Evolutionary conservation across 2,888 invertebrate genomes (phyloP), one percentile per base, ranked within the genome.

Genomic region (Achlya flavicornis): DNA sequence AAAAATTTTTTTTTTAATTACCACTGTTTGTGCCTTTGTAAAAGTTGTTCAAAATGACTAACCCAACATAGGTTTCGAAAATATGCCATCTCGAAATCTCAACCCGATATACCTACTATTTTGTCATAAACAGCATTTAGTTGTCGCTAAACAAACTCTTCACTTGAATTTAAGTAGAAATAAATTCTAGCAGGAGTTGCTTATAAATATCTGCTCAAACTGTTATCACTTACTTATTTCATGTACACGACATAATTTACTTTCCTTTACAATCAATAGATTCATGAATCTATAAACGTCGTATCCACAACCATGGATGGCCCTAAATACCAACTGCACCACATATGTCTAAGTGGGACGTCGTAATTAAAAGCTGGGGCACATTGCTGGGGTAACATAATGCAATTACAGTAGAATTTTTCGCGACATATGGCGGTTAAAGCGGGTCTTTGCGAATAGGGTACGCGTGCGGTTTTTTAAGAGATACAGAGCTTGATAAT

Each of bases 381-480:
- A 87, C 85, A 60, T 26, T 77, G 87, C 89, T 90, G 79, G 92
- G 90, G 93, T 88, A 85, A 83, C 86, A 80, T 93, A 92, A 93
- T 93, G 88, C 92, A 93, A 93, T 93, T 93, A 93, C 84, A 81
- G 83, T 81, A 79, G 88, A 91, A 91, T 92, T 93, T 93, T 93
- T 92, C 90, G 88, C 93, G 91, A 89, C 93, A 93, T 93, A 93
- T 93, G 93, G 93, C 92, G 67, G 70, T 63, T 75, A 79, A 77
- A 83, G 78, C 81, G 75, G 66, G 64, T 74, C 74, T 77, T 79
- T 73, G 76, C 70, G n/a, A 46, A n/a, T 69, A 76, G 78, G 75
- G 72, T 19, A 60, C 60, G 76, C 70, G 78, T 87, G 86, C 75
- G 84, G 85, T 84, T 85, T 85, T 85, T 82, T 78, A 67, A 58